Evolutionary conservation across 1,140 invertebrate species (phyloP), one percentile per base, ranked within the genome.

Genomic region (Triops cancriformis): DNA sequence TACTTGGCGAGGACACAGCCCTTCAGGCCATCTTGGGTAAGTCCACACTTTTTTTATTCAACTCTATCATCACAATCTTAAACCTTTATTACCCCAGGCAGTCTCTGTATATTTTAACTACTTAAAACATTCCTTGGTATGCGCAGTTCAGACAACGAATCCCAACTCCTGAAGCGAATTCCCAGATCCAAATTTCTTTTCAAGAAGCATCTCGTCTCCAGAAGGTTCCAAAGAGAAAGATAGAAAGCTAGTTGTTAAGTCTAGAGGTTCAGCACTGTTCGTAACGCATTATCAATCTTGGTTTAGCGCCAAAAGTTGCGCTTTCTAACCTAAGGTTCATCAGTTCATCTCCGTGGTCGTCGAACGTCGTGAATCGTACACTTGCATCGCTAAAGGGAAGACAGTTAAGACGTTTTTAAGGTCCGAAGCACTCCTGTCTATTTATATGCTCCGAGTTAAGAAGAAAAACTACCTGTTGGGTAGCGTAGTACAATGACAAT

Each of bases 1-100:
- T 76, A 42, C 74, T 76, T 31, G 74, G 74, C 37, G 74, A 76
- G 37, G 74, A 76, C 42, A 10, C 74, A 18, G 37, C 37, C 45
- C 37, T 76, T 18, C 74, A 76, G 37, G 74, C 74, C 27, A 76
- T 76, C 18, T 76, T 76, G 37, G 74, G 74, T 76, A 76, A 76
- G 74, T 64, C 18, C 23, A 6, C 6, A 64, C 23, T 64, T 7
- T 64, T 5, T 10, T 64, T 64, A 4, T 37, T 37, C 31, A 37
- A 7, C 2, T 37, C 31, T 37, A 37, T 37, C 31, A 7, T 37
- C 31, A 37, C 7, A 37, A 37, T 7, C n/a, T n/a, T 4, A 37
- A 37, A 37, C 31, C 7, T 4, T 7, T 7, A 37, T 37, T 37
- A 37, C 31, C 31, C 7, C 7, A 37, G 31, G 7, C 7, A 4